phyloP scores from a whole-genome alignment of 1,140 invertebrate genomes.

The Pygmarrhopalites habei region DNA sequence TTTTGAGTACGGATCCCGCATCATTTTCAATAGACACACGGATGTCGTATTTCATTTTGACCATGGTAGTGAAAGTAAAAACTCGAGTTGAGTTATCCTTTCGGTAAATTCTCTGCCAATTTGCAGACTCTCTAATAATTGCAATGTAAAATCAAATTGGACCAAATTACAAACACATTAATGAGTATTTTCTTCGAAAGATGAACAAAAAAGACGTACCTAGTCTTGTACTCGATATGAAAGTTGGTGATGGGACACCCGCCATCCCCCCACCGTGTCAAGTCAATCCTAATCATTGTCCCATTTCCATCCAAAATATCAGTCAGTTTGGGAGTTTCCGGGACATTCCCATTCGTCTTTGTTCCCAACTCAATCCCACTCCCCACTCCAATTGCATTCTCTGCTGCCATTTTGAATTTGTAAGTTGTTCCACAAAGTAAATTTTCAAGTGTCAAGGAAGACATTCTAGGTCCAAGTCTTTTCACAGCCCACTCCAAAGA shows the following conservation, averaged over 20 bases:
- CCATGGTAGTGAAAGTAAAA: conserved; percentile 13
- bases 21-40: conserved; percentile 29
- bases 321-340: conserved; percentile 22
- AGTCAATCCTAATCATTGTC: conserved; percentile 31
- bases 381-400: conserved; percentile 25
- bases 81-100: conserved; percentile 19
- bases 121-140: conserved; percentile 18
- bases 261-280: conserved; percentile 30
- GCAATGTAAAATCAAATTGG: too few relatives aligned
- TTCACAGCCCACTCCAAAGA: conserved; percentile 15
- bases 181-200: too few relatives aligned
- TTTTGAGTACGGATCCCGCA: conserved; percentile 18
- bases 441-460: conserved; percentile 60
- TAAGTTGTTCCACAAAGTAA: conserved; percentile 68
- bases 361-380: conserved; percentile 9
- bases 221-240: conserved; percentile 44
- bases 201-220: too few relatives aligned
- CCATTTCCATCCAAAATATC: conserved; percentile 33
- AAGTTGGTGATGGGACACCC: conserved; percentile 47
- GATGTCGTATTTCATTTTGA: conserved; percentile 19
- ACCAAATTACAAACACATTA: too few relatives aligned
- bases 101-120: conserved; percentile 27
- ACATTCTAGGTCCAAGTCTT: conserved; percentile 46
- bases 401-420: conserved; percentile 40
- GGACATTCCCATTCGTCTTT: conserved; percentile 22